A percentile compares a stretch with the other conserved stretches of the same genome.
Evolutionary conservation across 2,888 invertebrate species (phyloP).

Genomic region (Scaptomyza tumidula): DNA sequence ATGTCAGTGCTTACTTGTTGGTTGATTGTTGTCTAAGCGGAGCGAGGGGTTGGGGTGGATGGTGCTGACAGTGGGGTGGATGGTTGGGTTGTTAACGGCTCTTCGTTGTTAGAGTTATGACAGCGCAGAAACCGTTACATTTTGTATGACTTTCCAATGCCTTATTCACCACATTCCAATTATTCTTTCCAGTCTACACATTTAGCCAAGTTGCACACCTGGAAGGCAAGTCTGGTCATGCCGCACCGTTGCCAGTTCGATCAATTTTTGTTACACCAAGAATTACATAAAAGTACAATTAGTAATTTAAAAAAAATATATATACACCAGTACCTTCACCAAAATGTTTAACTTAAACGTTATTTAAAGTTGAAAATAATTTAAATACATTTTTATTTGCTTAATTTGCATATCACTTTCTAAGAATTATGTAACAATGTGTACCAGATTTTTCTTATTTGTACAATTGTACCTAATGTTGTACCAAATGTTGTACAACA

Average conservation of each 20-base stretch:
- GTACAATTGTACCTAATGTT: neutral
- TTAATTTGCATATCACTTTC: too few relatives aligned
- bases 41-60: neutral
- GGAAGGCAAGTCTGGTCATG: neutral
- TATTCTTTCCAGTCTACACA: slow-evolving; percentile 29
- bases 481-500: neutral
- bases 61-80: neutral
- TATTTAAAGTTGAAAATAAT: neutral
- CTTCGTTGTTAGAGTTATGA: slow-evolving; percentile 23
- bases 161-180: slow-evolving; percentile 22
- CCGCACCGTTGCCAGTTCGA: slow-evolving; percentile 4
- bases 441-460: neutral
- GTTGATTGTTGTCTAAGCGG: neutral
- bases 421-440: too few relatives aligned
- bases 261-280: slow-evolving; percentile 1
- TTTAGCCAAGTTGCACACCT: slow-evolving; percentile 29
- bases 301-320: neutral
- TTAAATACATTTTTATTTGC: too few relatives aligned
- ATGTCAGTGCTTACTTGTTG: slow-evolving; percentile 12
- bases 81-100: neutral
- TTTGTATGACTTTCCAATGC: slow-evolving; percentile 7
- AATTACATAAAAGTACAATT: neutral
- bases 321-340: neutral
- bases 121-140: slow-evolving; percentile 36
- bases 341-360: neutral